Evolutionary conservation across 2,113 vertebrate genomes (phyloP).

Genomic region (Dolichotis patagonum): DNA sequence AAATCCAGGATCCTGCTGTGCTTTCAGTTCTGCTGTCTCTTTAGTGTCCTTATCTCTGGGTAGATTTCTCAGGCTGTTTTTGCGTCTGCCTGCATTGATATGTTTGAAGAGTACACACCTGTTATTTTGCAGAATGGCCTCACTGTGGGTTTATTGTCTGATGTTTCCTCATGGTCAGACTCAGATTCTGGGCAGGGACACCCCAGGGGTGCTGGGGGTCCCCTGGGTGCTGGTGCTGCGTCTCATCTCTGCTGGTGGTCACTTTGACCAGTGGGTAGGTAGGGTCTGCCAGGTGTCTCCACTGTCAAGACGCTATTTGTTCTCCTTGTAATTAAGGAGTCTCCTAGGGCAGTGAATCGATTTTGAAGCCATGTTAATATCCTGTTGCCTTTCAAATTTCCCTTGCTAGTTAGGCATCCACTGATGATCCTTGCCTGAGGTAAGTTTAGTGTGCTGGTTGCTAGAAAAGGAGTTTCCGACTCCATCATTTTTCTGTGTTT

Average conservation of each 20-base stretch:
- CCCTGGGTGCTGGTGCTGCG: neutral
- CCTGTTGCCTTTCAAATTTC: neutral
- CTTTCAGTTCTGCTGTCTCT: neutral
- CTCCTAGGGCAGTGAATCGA: neutral
- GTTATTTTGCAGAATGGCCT: neutral
- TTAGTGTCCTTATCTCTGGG: neutral
- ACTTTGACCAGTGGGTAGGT: neutral
- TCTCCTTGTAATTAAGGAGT: neutral
- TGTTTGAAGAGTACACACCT: neutral
- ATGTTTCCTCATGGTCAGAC: neutral
- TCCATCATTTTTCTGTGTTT: slow-evolving; percentile 42
- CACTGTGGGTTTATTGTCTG: slow-evolving; percentile 1
- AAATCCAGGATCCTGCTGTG: neutral
- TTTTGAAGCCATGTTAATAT: slow-evolving; percentile 31
- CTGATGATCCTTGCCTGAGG: slow-evolving; percentile 15
- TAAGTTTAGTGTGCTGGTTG: slow-evolving; percentile 36
- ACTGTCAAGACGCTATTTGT: neutral
- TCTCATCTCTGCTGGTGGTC: neutral
- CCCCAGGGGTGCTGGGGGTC: neutral
- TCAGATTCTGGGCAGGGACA: neutral
- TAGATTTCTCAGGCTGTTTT: neutral
- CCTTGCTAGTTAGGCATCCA: neutral
- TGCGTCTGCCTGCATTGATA: neutral
- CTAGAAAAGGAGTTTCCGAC: slow-evolving; percentile 44
- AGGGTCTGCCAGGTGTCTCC: neutral